These are phyloP conservation scores for Acanthoscelides obtectus DNA, from an alignment of 2,888 invertebrate species.

Conservation along the genomic window DNA sequence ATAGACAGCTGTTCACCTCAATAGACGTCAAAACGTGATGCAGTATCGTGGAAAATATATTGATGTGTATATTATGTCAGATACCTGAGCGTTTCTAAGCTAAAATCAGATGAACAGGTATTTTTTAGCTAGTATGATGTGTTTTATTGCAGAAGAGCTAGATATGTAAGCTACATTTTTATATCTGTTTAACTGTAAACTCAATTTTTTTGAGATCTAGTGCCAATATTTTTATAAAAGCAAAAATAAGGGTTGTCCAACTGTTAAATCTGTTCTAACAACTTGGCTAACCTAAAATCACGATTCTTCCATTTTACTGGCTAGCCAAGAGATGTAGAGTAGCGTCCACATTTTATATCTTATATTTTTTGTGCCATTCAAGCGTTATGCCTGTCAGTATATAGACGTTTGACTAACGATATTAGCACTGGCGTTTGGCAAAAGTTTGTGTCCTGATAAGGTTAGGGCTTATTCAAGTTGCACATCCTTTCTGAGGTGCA, in stretches of 20 bases:
- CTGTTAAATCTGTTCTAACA: background rate
- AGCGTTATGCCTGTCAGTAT: too few relatives aligned
- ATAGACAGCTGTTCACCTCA: too few relatives aligned
- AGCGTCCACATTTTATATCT: too few relatives aligned
- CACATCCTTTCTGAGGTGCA: too few relatives aligned
- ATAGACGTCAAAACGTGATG: too few relatives aligned
- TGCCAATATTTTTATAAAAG: background rate
- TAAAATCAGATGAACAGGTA: background rate
- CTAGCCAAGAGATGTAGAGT: too few relatives aligned
- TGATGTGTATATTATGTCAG: background rate
- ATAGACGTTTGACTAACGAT: too few relatives aligned
- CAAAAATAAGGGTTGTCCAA: background rate
- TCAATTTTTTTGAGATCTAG: background rate
- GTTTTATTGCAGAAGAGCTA: background rate
- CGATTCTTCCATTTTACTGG: background rate
- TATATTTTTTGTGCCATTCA: too few relatives aligned
- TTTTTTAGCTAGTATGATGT: background rate
- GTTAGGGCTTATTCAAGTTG: too few relatives aligned
- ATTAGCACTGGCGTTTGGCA: too few relatives aligned
- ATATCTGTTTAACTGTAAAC: background rate
- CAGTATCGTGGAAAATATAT: too few relatives aligned
- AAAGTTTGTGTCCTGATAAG: too few relatives aligned
- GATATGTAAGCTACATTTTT: background rate
- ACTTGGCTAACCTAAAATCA: background rate
- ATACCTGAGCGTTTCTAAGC: background rate